A percentile compares a stretch with the other conserved stretches of the same genome.
Evolutionary conservation across 2,888 invertebrate species (phyloP).

Genomic region (Galerucella calmariensis): DNA sequence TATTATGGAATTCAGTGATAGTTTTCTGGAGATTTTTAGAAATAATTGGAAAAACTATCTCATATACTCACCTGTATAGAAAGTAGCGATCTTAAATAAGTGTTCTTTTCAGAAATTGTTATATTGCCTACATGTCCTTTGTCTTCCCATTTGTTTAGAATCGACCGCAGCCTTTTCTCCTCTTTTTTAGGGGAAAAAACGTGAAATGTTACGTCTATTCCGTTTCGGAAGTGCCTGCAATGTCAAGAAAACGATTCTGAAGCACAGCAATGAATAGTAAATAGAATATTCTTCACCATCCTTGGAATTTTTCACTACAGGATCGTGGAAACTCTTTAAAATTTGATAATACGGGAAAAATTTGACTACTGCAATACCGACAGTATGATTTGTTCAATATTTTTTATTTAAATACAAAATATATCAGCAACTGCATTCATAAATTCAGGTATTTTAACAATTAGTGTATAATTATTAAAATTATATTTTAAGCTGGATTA

Average conservation of each 20-base stretch:
- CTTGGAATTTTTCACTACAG: conserved; percentile 20
- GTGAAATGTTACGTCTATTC: conserved; percentile 68
- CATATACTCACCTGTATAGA: conserved; percentile 71
- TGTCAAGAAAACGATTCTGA: conserved; percentile 34
- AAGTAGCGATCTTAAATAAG: conserved; percentile 71
- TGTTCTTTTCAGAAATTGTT: conserved; percentile 71
- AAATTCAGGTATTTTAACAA: too few species aligned
- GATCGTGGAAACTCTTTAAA: conserved; percentile 1
- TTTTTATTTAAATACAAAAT: neutral
- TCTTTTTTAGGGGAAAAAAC: conserved; percentile 68
- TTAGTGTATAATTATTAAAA: too few species aligned
- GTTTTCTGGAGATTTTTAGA: too few species aligned
- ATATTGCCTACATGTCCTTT: conserved; percentile 52
- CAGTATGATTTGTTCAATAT: too few species aligned
- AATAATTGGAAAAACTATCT: neutral
- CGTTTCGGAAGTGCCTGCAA: conserved; percentile 61
- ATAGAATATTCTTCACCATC: conserved; percentile 26
- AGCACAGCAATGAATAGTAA: conserved; percentile 32
- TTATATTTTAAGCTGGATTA: too few species aligned
- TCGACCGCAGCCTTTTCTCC: conserved; percentile 65
- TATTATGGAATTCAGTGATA: too few species aligned
- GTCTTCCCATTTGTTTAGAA: conserved; percentile 51
- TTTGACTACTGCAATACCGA: neutral
- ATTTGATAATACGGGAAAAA: neutral
- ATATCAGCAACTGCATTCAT: neutral